Percentiles rank a stretch among this genome's conserved stretches.
Conservation (phyloP, 1,140 invertebrate species). For the Penaeus indicus region DNA sequence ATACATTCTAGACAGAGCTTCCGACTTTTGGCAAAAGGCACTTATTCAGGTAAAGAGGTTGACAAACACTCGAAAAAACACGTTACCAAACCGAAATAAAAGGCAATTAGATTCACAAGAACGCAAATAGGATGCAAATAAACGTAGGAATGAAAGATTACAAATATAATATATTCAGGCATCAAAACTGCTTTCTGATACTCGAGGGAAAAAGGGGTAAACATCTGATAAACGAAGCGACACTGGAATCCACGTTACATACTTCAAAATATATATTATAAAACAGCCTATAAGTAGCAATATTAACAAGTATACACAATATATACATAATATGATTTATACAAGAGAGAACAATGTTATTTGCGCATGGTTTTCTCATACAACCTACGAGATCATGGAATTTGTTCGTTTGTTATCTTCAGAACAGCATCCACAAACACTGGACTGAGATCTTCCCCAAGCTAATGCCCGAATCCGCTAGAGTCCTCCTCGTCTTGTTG, state of each 20-base stretch:
- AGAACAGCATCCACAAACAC: conserved; percentile 14
- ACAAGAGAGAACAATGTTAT: conserved; percentile 41
- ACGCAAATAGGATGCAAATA: background rate
- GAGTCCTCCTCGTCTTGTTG: conserved; percentile 17
- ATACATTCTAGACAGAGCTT: no score
- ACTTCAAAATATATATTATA: conserved; percentile 56
- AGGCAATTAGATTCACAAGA: background rate
- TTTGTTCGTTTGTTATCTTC: conserved; percentile 24
- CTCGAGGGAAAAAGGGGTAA: conserved; percentile 6
- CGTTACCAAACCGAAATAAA: conserved; percentile 1
- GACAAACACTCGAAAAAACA: background rate
- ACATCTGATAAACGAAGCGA: conserved; percentile 41
- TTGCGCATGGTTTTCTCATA: conserved; percentile 42
- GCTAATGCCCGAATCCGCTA: conserved; percentile 41
- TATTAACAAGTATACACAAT: conserved; percentile 60
- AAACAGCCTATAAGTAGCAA: conserved; percentile 51
- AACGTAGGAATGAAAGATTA: no score
- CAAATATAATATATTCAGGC: no score
- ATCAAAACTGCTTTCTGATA: no score
- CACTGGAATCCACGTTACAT: conserved; percentile 37
- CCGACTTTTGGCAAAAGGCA: conserved; percentile 10
- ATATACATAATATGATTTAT: conserved; percentile 58
- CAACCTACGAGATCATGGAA: conserved; percentile 56
- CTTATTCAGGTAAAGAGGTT: conserved; percentile 36
- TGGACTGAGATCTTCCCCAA: conserved; percentile 17